Evolutionary conservation across 2,113 vertebrate genomes (phyloP).

Genomic region (Planiliza haematocheilus): DNA sequence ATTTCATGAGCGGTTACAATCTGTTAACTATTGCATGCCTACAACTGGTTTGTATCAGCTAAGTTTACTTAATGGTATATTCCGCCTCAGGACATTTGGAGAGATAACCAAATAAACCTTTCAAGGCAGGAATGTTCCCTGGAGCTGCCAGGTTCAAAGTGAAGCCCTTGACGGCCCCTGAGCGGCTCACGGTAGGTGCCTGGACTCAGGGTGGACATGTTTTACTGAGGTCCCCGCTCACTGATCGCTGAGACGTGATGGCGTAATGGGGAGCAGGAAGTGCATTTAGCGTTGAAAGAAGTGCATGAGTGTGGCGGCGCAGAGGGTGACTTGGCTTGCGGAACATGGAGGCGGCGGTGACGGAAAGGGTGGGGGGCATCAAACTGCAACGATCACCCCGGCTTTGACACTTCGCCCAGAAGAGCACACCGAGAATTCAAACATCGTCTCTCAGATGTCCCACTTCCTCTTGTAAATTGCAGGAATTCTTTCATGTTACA

Average conservation of each 20-base stretch:
- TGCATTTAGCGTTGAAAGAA: slow-evolving; percentile 56
- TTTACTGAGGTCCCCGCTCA: slow-evolving; percentile 68
- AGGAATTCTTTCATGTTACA: slow-evolving; percentile 91
- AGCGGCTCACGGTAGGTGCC: slow-evolving; percentile 48
- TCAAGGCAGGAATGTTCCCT: slow-evolving; percentile 80
- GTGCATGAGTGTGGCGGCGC: slow-evolving; percentile 14
- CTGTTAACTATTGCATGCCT: slow-evolving; percentile 80
- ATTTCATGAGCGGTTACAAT: slow-evolving; percentile 67
- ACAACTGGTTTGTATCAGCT: slow-evolving; percentile 82
- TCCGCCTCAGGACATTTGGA: slow-evolving; percentile 78
- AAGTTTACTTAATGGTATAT: slow-evolving; percentile 82
- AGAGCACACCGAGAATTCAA: slow-evolving; percentile 79
- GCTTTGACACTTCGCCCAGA: slow-evolving; percentile 76
- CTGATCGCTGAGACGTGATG: slow-evolving; percentile 60
- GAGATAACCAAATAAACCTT: slow-evolving; percentile 85
- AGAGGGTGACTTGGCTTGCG: slow-evolving; percentile 28
- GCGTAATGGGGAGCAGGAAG: slow-evolving; percentile 56
- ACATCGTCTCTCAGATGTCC: slow-evolving; percentile 85
- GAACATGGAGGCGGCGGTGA: background rate
- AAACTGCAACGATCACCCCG: slow-evolving; percentile 38
- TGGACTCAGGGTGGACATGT: slow-evolving; percentile 61
- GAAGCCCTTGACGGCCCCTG: slow-evolving; percentile 56
- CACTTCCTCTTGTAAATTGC: slow-evolving; percentile 88
- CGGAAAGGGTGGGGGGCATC: slow-evolving; percentile 18
- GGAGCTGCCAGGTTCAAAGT: slow-evolving; percentile 78